Conservation (phyloP, 53 echinoderm and acorn worm genomes). For the Glandiceps talaboti region DNA sequence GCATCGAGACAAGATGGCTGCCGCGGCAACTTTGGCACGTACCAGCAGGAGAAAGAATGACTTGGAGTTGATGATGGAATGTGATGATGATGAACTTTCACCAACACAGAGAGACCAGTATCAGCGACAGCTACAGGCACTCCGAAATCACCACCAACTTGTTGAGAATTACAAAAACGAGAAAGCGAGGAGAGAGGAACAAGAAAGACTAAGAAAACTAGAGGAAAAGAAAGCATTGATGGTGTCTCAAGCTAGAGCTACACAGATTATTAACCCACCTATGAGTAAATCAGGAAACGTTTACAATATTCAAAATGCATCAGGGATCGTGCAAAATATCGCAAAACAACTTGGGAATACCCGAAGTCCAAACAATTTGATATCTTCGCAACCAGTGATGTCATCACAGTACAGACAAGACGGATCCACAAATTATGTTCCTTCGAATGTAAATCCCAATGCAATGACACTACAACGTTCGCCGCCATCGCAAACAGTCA, state of each 20-base stretch:
- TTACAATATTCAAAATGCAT: neutral
- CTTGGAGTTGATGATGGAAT: constrained; percentile 16
- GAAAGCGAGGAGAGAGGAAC: constrained; percentile 5
- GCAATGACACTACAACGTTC: no score
- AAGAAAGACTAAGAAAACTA: constrained; percentile 4
- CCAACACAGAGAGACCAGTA: constrained; percentile 27
- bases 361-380: neutral
- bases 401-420: neutral
- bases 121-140: constrained; percentile 13
- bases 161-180: constrained; percentile 30
- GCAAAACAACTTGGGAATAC: neutral
- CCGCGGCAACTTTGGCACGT: neutral
- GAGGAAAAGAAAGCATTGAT: constrained; percentile 8
- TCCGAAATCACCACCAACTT: constrained; percentile 19
- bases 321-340: neutral
- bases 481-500: no score
- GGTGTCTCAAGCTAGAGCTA: neutral
- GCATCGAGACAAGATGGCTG: neutral
- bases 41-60: neutral
- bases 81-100: constrained; percentile 36
- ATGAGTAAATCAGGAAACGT: neutral
- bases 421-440: neutral
- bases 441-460: neutral
- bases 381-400: neutral
- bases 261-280: neutral